Evolutionary conservation across 2,113 vertebrate genomes (phyloP).

Genomic region (Diglossa brunneiventris): DNA sequence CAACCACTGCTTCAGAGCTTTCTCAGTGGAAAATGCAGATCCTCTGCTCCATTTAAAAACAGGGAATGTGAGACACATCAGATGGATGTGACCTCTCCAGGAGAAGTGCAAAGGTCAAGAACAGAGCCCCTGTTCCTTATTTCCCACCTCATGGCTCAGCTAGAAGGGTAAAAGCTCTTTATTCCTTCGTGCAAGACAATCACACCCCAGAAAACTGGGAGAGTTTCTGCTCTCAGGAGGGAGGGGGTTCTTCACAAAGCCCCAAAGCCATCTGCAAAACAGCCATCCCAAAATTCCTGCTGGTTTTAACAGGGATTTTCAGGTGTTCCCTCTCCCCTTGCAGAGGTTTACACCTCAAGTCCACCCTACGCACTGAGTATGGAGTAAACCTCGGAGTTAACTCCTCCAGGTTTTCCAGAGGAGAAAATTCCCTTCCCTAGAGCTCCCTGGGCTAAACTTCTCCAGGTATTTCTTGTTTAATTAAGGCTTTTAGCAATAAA

Average conservation of each 20-base stretch:
- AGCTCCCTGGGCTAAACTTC: not conserved
- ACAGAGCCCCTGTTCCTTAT: not conserved
- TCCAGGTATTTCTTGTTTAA: not conserved
- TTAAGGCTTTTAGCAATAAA: conserved; percentile 1
- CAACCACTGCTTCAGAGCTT: not conserved
- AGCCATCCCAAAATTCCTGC: not conserved
- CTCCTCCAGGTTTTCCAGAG: not conserved
- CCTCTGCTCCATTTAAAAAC: not conserved
- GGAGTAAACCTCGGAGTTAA: not conserved
- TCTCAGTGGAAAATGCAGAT: not conserved
- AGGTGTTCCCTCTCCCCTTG: not conserved
- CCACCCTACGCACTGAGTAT: not conserved
- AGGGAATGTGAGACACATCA: not conserved
- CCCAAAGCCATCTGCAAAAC: not conserved
- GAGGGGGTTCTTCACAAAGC: not conserved
- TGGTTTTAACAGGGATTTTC: not conserved
- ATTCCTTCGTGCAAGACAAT: not conserved
- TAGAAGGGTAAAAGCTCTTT: not conserved
- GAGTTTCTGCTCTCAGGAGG: not conserved
- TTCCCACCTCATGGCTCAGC: not conserved
- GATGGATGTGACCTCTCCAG: not conserved
- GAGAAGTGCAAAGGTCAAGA: not conserved
- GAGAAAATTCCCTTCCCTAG: not conserved
- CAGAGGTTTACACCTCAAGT: fast-evolving
- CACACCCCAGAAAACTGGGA: not conserved